Conservation (phyloP, 2,888 invertebrate species). For the Idaea aversata region DNA sequence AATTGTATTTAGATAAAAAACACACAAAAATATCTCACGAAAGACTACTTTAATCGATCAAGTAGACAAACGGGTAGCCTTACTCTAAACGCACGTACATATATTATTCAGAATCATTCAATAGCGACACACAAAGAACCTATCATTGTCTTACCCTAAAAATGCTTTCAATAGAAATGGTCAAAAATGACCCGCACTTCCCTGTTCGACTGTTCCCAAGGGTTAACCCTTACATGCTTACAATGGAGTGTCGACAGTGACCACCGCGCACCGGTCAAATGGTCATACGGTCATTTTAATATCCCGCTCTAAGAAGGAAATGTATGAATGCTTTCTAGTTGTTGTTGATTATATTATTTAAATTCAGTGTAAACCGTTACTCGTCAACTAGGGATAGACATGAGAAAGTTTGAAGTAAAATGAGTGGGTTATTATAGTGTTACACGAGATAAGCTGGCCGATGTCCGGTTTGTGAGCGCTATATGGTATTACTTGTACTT, state of each 20-base stretch:
- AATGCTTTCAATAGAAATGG: conserved; percentile 61
- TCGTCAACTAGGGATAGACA: conserved; percentile 65
- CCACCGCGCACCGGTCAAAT: conserved; percentile 72
- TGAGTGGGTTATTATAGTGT: conserved; percentile 1
- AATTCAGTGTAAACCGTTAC: conserved; percentile 70
- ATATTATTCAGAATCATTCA: neutral
- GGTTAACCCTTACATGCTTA: conserved; percentile 59
- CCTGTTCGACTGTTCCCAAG: conserved; percentile 78
- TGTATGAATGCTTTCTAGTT: conserved; percentile 73
- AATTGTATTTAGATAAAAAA: neutral
- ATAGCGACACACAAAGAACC: conserved; percentile 3
- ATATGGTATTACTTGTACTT: neutral
- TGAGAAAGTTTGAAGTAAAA: conserved; percentile 58
- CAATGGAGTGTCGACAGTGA: conserved; percentile 77
- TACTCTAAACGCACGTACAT: neutral
- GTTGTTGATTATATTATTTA: conserved; percentile 73
- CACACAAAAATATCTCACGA: neutral
- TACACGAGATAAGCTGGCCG: neutral
- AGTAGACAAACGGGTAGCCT: neutral
- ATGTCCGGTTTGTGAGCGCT: conserved; percentile 1
- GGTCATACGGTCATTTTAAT: conserved; percentile 74
- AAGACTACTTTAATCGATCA: neutral
- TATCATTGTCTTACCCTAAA: conserved; percentile 21
- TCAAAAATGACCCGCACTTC: conserved; percentile 56
- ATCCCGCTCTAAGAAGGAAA: conserved; percentile 71